A percentile compares a stretch with the other conserved stretches of the same genome.
phyloP scores from a whole-genome alignment of 2,888 invertebrate genomes.

The Synergus japonicus region DNA sequence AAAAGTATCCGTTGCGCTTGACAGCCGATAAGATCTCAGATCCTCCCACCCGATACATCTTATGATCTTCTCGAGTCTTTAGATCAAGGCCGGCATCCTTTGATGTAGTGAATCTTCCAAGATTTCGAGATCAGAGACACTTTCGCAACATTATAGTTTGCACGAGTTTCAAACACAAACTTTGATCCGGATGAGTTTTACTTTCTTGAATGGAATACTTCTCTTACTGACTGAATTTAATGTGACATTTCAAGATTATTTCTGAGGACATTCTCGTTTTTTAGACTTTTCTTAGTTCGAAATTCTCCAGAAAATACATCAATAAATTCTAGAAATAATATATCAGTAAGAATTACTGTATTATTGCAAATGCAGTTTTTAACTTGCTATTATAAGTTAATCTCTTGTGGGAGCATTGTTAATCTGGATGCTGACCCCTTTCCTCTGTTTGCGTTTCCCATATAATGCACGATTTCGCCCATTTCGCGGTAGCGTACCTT shows the following conservation, averaged over 20 bases:
- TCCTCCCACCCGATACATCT: constrained; percentile 42
- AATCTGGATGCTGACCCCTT: constrained; percentile 45
- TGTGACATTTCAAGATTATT: constrained; percentile 9
- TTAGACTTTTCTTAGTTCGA: not conserved
- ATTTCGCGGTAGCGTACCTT: constrained; percentile 56
- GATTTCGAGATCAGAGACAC: constrained; percentile 23
- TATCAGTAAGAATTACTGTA: not conserved
- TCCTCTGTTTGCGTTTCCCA: constrained; percentile 65
- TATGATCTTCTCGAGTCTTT: constrained; percentile 30
- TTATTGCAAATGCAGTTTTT: not conserved
- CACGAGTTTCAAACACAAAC: constrained; percentile 17
- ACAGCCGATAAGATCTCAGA: constrained; percentile 60
- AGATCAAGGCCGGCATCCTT: constrained; percentile 43
- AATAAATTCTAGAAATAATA: not conserved
- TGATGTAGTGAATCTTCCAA: constrained; percentile 30
- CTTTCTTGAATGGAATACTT: not conserved
- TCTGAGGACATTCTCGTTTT: not conserved
- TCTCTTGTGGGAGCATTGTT: constrained; percentile 35
- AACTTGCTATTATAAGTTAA: constrained; percentile 3
- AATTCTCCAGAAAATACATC: no score
- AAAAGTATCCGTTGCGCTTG: constrained; percentile 63
- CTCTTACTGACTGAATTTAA: not conserved
- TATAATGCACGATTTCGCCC: constrained; percentile 59
- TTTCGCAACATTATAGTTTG: constrained; percentile 18
- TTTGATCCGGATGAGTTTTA: constrained; percentile 15